Evolutionary conservation across 2,888 invertebrate species (phyloP).

Genomic region (Oeneis ivallda): DNA sequence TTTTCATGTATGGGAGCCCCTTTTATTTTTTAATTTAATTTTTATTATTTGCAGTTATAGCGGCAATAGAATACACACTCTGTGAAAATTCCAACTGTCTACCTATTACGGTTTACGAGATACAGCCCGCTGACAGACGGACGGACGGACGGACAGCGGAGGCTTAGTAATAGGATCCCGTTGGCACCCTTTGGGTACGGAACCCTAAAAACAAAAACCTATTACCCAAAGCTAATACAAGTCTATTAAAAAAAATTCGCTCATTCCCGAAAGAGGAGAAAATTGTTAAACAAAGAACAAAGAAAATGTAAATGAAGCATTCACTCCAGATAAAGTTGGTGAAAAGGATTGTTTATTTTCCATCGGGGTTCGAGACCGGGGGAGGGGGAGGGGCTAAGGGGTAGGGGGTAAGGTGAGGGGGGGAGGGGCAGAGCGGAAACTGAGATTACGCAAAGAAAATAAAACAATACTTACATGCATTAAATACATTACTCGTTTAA

Average conservation of each 20-base stretch:
- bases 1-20: too few relatives aligned
- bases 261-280: background rate
- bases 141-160: too few relatives aligned
- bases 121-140: too few relatives aligned
- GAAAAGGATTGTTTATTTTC: slow-evolving; percentile 8
- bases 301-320: slow-evolving; percentile 14
- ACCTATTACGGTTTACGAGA: too few relatives aligned
- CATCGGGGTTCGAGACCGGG: background rate
- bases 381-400: background rate
- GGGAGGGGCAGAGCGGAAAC: slow-evolving; percentile 20
- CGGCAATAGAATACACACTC: too few relatives aligned
- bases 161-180: too few relatives aligned
- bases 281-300: slow-evolving; percentile 8
- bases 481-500: slow-evolving; percentile 34
- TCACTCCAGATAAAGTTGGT: slow-evolving; percentile 4
- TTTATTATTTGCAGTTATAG: too few relatives aligned
- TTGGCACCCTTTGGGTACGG: too few relatives aligned
- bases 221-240: background rate
- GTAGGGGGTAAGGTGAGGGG: background rate
- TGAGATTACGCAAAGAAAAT: slow-evolving; percentile 36
- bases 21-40: too few relatives aligned
- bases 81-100: too few relatives aligned
- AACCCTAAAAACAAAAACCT: too few relatives aligned
- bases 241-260: background rate
- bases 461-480: slow-evolving; percentile 28